Evolutionary conservation across 2,113 vertebrate species (phyloP).

Genomic region (Pteronura brasiliensis): DNA sequence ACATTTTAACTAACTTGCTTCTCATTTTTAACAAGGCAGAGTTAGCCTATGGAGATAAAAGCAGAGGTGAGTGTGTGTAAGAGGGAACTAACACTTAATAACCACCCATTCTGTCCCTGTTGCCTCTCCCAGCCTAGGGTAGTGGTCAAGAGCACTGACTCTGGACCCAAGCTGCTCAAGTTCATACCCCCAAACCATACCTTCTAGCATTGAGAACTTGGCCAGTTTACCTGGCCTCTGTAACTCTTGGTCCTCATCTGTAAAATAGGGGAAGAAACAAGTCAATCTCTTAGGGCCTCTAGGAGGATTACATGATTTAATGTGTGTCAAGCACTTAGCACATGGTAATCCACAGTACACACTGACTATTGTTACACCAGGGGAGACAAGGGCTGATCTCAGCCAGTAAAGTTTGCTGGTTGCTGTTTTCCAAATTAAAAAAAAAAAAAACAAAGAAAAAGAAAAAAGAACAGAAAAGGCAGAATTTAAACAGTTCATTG

Average conservation of each 20-base stretch:
- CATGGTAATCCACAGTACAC: neutral
- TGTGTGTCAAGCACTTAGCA: neutral
- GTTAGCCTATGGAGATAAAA: neutral
- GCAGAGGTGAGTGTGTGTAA: neutral
- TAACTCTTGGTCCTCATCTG: neutral
- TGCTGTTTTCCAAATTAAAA: neutral
- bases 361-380: neutral
- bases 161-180: neutral
- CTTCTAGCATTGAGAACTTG: neutral
- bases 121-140: neutral
- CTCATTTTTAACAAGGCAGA: neutral
- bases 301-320: neutral
- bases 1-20: neutral
- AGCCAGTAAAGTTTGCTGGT: neutral
- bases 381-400: neutral
- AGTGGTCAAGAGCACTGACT: neutral
- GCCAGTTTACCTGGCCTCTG: neutral
- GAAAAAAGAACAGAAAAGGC: neutral
- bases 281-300: neutral
- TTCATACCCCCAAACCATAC: neutral
- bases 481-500: neutral
- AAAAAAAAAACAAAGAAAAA: neutral
- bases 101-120: neutral
- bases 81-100: neutral
- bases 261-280: neutral